Evolutionary conservation across 2,113 vertebrate genomes (phyloP).

Genomic region (Sorex araneus): DNA sequence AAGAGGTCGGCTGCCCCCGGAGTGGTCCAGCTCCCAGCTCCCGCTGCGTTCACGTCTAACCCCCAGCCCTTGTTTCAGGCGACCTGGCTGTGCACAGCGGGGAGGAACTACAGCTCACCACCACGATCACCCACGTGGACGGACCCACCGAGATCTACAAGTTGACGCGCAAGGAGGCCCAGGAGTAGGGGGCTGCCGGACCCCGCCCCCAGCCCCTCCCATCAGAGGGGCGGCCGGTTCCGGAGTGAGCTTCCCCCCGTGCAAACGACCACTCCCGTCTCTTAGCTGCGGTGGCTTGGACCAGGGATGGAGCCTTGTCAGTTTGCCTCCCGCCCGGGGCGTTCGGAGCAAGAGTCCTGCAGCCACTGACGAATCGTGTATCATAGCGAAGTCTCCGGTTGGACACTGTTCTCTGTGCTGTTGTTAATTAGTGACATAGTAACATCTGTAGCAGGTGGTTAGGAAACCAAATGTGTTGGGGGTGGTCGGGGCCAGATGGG

Average conservation of each 20-base stretch:
- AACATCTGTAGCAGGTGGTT: constrained; percentile 71
- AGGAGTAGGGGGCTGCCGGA: constrained; percentile 89
- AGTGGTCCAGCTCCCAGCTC: not conserved
- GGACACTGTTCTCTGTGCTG: constrained; percentile 67
- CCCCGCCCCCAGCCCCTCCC: constrained; percentile 1
- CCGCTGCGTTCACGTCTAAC: not conserved
- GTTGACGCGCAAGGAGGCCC: constrained; percentile 96
- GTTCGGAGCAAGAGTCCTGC: constrained; percentile 77
- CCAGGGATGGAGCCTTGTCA: constrained; percentile 73
- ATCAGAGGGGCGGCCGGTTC: not conserved
- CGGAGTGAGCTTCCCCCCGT: not conserved
- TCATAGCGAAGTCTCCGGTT: constrained; percentile 64
- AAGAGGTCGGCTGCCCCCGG: not conserved
- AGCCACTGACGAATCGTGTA: constrained; percentile 33
- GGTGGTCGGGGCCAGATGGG: constrained; percentile 60
- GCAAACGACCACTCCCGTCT: not conserved
- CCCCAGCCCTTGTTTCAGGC: constrained; percentile 82
- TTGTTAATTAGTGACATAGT: constrained; percentile 69
- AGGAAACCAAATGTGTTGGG: constrained; percentile 62
- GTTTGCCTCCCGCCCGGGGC: constrained; percentile 80
- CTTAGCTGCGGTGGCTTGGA: constrained; percentile 62
- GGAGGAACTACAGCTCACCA: constrained; percentile 97
- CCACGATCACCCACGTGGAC: constrained; percentile 96
- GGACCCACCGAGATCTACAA: constrained; percentile 97
- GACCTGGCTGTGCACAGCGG: constrained; percentile 92